Conservation (phyloP, 2,113 vertebrate genomes). For the Lycocorax pyrrhopterus region DNA sequence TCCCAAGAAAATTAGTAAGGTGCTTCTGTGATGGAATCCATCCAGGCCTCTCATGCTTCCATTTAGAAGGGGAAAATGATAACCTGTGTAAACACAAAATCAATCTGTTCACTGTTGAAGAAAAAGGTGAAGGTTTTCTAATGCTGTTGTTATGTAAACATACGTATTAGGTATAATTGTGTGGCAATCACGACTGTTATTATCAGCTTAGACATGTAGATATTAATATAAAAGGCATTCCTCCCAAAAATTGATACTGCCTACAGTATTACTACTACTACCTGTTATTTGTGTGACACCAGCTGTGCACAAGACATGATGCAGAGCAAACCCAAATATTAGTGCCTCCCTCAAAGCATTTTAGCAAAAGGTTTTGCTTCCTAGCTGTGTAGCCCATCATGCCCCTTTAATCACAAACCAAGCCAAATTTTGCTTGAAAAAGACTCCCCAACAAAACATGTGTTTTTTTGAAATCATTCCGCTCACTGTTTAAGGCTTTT, state of each 20-base stretch:
- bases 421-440: neutral
- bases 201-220: neutral
- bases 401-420: neutral
- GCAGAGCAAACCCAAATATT: neutral
- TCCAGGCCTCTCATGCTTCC: neutral
- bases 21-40: neutral
- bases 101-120: neutral
- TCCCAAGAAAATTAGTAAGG: neutral
- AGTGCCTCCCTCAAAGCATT: neutral
- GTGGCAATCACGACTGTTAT: slow-evolving; percentile 1
- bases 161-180: neutral
- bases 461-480: neutral
- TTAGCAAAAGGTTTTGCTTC: neutral
- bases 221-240: neutral
- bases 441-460: neutral
- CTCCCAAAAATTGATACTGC: neutral
- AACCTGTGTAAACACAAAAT: neutral
- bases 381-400: neutral
- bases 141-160: slow-evolving; percentile 12
- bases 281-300: neutral
- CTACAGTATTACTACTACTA: neutral
- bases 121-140: neutral
- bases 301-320: neutral
- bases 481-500: neutral
- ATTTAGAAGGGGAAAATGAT: neutral